Evolutionary conservation across 2,888 invertebrate species (phyloP).

Genomic region (Drosophila formosana): DNA sequence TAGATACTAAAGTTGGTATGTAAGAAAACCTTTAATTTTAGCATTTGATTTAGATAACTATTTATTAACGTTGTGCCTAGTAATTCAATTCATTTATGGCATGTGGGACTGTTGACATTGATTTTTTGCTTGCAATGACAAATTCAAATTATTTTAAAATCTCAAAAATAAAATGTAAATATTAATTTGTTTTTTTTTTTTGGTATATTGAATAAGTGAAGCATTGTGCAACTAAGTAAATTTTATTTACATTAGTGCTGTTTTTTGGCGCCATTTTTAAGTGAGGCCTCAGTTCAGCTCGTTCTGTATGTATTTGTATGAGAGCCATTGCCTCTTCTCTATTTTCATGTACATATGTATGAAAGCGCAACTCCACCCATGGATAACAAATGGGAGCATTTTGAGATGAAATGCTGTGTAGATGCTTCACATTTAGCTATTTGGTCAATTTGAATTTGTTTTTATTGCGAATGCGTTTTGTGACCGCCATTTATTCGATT

Average conservation of each 20-base stretch:
- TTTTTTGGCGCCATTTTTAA: slow-evolving; percentile 74
- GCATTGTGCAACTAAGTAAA: not conserved
- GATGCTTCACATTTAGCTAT: slow-evolving; percentile 6
- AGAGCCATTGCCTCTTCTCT: slow-evolving; percentile 37
- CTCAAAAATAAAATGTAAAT: not conserved
- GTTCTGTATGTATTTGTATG: slow-evolving; percentile 47
- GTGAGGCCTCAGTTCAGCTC: slow-evolving; percentile 40
- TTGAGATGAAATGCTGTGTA: not conserved
- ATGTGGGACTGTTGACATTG: not conserved
- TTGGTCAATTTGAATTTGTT: slow-evolving; percentile 46
- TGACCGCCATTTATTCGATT: slow-evolving; percentile 38
- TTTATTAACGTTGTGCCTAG: not conserved
- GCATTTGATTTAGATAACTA: not conserved
- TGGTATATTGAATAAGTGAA: no score
- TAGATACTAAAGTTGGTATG: not conserved
- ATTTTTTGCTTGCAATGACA: not conserved
- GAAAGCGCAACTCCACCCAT: slow-evolving; percentile 15
- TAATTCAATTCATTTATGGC: not conserved
- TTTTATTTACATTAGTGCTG: not conserved
- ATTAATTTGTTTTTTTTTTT: no score
- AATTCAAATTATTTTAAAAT: not conserved
- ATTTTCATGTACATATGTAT: slow-evolving; percentile 18
- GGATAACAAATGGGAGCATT: slow-evolving; percentile 31
- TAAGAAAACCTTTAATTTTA: slow-evolving; percentile 1
- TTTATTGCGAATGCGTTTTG: slow-evolving; percentile 48